Conservation (phyloP, 2,797 vertebrate species). For the Botia almorhae region DNA sequence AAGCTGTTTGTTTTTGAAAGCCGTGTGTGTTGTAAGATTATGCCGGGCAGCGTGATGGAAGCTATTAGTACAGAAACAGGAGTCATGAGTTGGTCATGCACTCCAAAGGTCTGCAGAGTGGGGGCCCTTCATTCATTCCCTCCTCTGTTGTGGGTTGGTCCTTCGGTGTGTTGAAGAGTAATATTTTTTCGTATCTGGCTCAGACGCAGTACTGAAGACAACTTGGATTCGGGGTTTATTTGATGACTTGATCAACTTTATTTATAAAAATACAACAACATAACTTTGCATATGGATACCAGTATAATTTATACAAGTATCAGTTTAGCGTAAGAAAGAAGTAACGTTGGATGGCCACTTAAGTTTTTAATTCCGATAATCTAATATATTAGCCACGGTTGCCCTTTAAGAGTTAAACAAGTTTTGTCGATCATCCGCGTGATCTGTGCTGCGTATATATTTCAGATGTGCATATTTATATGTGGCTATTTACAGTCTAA, state of each 20-base stretch:
- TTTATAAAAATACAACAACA: conserved; percentile 45
- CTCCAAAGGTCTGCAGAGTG: conserved; percentile 6
- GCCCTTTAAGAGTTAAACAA: conserved; percentile 28
- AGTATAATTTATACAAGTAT: conserved; percentile 10
- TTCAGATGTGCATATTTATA: conserved; percentile 2
- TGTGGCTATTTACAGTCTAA: conserved; percentile 4
- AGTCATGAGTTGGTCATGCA: conserved; percentile 50
- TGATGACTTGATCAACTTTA: conserved; percentile 22
- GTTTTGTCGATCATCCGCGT: background rate
- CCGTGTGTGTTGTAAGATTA: background rate
- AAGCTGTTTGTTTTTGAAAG: conserved; percentile 19
- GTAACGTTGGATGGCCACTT: background rate
- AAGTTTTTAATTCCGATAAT: conserved; percentile 28
- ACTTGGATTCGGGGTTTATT: background rate
- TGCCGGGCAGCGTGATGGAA: conserved; percentile 22
- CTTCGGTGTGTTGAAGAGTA: background rate
- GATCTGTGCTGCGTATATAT: background rate
- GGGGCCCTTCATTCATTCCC: background rate
- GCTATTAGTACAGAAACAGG: conserved; percentile 37
- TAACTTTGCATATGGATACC: background rate
- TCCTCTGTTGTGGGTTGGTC: background rate
- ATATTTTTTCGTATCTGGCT: background rate
- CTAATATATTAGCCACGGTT: conserved; percentile 2
- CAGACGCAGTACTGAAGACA: background rate
- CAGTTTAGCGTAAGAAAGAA: background rate